These are phyloP conservation scores for Colostygia pectinataria DNA, from an alignment of 2,888 invertebrate species.

Conservation along the genomic window DNA sequence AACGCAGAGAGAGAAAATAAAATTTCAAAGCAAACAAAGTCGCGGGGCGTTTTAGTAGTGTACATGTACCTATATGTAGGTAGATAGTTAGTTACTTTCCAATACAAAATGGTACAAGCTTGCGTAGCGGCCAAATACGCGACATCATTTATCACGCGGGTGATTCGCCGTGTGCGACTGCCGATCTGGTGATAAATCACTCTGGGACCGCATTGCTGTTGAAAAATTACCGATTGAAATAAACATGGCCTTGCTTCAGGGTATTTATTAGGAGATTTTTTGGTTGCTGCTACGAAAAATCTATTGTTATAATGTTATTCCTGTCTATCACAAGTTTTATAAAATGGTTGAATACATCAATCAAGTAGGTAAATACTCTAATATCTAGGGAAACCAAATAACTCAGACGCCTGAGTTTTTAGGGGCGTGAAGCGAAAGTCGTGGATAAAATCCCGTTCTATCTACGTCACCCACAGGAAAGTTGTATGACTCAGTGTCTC, in stretches of 20 bases:
- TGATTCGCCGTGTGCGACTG: constrained; percentile 55
- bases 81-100: constrained; percentile 4
- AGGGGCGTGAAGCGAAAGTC: too few relatives aligned
- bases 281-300: too few relatives aligned
- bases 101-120: constrained; percentile 21
- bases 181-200: constrained; percentile 33
- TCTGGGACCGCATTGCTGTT: constrained; percentile 65
- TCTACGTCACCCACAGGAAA: too few relatives aligned
- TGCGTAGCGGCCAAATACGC: constrained; percentile 21
- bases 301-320: neutral
- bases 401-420: too few relatives aligned
- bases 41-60: too few relatives aligned
- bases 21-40: neutral
- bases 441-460: too few relatives aligned
- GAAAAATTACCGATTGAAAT: constrained; percentile 75
- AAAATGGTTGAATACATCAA: too few relatives aligned
- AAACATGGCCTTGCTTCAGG: constrained; percentile 52
- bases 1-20: neutral
- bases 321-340: too few relatives aligned
- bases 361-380: too few relatives aligned
- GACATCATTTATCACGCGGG: constrained; percentile 34
- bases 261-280: constrained; percentile 5
- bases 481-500: too few relatives aligned
- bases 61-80: neutral
- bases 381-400: too few relatives aligned